phyloP scores from a whole-genome alignment of 2,797 vertebrate species.

The Ictinia mississippiensis region DNA sequence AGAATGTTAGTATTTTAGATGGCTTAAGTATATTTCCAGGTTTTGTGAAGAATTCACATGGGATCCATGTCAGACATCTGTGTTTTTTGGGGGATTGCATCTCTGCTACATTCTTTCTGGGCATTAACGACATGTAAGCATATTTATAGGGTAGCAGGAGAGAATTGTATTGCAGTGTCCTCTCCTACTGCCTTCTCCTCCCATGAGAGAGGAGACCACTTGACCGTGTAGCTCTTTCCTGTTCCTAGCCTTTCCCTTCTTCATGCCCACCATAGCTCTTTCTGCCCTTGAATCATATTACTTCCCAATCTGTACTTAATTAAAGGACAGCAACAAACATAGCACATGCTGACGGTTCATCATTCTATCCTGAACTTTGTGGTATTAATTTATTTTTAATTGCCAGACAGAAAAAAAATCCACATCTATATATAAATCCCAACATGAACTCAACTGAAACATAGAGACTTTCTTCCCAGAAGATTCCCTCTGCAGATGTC shows the following conservation, averaged over 20 bases:
- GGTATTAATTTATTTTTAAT: neutral
- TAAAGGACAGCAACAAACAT: neutral
- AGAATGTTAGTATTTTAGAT: neutral
- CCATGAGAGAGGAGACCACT: neutral
- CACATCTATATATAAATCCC: neutral
- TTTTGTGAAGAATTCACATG: neutral
- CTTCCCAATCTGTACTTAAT: neutral
- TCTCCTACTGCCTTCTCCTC: neutral
- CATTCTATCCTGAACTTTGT: neutral
- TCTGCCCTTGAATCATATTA: neutral
- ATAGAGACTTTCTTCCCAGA: neutral
- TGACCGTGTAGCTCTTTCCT: neutral
- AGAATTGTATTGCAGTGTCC: neutral
- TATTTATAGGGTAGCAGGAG: neutral
- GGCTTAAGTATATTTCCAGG: neutral
- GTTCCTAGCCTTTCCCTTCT: neutral
- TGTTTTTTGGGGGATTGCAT: neutral
- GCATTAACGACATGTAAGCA: neutral
- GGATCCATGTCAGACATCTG: neutral
- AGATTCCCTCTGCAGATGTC: neutral
- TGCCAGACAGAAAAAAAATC: neutral
- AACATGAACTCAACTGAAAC: neutral
- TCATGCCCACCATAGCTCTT: neutral
- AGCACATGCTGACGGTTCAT: neutral
- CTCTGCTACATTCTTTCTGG: neutral